Conservation (phyloP, 2,113 vertebrate genomes). For the Rhabdomys dilectus region DNA sequence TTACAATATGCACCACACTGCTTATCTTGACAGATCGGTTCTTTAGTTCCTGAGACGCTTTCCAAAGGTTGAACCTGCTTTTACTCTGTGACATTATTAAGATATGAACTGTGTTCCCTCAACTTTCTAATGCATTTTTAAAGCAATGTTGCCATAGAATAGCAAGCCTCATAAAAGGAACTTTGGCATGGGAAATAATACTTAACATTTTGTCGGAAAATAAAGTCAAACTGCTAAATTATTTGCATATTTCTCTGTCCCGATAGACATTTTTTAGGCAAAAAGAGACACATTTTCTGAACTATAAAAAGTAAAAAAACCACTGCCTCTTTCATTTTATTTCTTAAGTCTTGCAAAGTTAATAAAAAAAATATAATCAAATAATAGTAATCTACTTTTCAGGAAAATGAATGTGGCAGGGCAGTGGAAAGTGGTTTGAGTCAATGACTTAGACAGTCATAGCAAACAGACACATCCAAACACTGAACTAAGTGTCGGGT, state of each 20-base stretch:
- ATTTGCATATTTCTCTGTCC: neutral
- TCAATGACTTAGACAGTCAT: neutral
- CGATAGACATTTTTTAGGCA: neutral
- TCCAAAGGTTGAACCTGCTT: neutral
- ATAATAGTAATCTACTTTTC: neutral
- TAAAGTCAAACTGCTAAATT: neutral
- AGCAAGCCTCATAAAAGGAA: neutral
- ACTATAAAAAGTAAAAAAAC: neutral
- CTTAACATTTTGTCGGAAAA: neutral
- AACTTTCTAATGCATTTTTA: neutral
- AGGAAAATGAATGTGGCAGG: neutral
- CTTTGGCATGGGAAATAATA: neutral
- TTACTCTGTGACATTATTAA: neutral
- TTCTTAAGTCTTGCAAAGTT: neutral
- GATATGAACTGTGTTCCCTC: neutral
- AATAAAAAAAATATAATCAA: constrained; percentile 10
- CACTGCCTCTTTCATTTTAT: neutral
- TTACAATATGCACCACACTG: neutral
- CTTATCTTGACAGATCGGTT: neutral
- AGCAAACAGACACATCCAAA: neutral
- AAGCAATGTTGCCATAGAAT: neutral
- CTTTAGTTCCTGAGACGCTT: neutral
- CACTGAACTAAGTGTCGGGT: neutral
- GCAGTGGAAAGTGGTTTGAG: neutral
- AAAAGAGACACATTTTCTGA: neutral